phyloP scores from a whole-genome alignment of 2,113 vertebrate genomes.

The Cryptomyrus ogoouensis region DNA sequence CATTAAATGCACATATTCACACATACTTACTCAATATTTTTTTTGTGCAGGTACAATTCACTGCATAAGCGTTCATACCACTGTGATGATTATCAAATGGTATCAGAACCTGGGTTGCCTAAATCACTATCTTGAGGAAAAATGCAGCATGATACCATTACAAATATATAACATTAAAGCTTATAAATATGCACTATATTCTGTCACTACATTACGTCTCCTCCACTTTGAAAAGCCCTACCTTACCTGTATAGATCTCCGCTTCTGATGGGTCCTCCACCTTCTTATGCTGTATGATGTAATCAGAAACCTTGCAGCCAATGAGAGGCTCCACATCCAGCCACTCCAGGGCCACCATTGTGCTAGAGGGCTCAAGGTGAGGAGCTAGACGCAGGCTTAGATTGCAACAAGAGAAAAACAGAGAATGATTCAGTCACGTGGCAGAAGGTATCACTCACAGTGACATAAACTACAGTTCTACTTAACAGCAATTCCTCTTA shows the following conservation, averaged over 20 bases:
- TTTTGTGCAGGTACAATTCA: neutral
- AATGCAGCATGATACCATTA: neutral
- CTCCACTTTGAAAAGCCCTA: neutral
- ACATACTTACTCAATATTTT: neutral
- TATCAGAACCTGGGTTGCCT: neutral
- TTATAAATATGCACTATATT: neutral
- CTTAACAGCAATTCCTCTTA: neutral
- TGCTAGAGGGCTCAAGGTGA: slow-evolving; percentile 87
- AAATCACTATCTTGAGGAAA: neutral
- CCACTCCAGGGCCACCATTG: slow-evolving; percentile 92
- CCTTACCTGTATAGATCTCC: slow-evolving; percentile 88
- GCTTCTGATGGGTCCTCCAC: slow-evolving; percentile 90
- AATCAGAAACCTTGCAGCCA: slow-evolving; percentile 92
- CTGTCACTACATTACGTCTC: neutral
- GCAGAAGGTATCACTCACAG: neutral
- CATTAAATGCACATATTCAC: neutral
- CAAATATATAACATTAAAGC: neutral
- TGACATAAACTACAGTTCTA: neutral
- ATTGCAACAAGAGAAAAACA: neutral
- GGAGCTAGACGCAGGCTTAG: slow-evolving; percentile 81
- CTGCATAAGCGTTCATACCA: neutral
- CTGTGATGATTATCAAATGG: neutral
- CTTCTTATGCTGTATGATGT: slow-evolving; percentile 92
- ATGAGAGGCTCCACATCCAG: slow-evolving; percentile 87
- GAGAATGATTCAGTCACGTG: neutral